Base-by-base conservation (phyloP, 2,888 invertebrate species). In the Eucera pruinosa region DNA sequence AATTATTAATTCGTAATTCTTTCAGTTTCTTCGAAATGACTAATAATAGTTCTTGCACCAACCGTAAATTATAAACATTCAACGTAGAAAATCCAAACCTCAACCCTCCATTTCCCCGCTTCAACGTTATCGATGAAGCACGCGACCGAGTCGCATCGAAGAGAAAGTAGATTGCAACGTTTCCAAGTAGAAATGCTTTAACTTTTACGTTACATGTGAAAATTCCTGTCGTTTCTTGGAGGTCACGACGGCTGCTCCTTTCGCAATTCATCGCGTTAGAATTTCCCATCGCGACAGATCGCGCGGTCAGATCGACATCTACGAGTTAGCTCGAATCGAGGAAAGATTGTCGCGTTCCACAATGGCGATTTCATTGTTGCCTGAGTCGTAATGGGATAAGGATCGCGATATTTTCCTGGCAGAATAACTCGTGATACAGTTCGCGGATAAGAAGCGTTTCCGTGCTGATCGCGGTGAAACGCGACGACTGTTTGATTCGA, bases 81-180 rank as follows among this genome's bases (percentile, higher is more conserved):
- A 6, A 30, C 30, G 2, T 6, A 30, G 13, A 7, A 43, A 25
- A 25, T 58, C 13, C 1, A 18, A 3, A 27, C 13, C 25, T 41
- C 25, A 11, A 39, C 2, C 39, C 23, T 5, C 23, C 9, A 25
- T 57, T 41, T 58, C 27, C n/a, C 13, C 13, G 18, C 13, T 27
- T 1, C 13, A 20, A 60, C 6, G 25, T 20, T 43, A 9, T n/a
- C 27, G 7, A 45, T 33, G 20, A 9, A 4, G 3, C 58, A 58
- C 27, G 57, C 41, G 57, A 41, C 41, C 57, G 13, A 25, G 47
- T 60, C 58, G 68, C 73, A 73, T 58, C 58, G 13, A 7, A 50
- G 73, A 60, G 78, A 79, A 78, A 78, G 79, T 36, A 30, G 65
- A 76, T 66, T 72, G 67, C 61, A 57, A 45, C 55, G 76, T 58